Conservation (phyloP, 2,888 invertebrate species). For the Cryptosula pallasiana region DNA sequence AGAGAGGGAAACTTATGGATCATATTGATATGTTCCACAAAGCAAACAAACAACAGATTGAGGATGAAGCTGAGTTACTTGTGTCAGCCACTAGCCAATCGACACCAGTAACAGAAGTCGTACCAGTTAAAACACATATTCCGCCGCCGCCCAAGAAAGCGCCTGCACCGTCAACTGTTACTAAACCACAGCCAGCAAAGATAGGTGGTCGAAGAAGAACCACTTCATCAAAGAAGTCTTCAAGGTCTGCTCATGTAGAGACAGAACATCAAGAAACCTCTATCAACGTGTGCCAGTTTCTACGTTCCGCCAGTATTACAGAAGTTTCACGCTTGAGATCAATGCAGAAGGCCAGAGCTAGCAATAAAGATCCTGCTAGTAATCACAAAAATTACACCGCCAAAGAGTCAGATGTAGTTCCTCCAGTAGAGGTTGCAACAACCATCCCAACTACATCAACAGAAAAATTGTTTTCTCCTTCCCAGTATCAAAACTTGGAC, state of each 20-base stretch:
- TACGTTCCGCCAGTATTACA: neutral
- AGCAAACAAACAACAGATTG: neutral
- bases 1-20: conserved; percentile 24
- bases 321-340: neutral
- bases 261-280: neutral
- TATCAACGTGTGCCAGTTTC: neutral
- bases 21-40: conserved; percentile 25
- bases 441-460: too few species aligned
- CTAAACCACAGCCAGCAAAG: neutral
- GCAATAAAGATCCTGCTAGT: neutral
- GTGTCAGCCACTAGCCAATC: neutral
- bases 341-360: neutral
- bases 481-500: too few species aligned
- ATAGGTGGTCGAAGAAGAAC: neutral
- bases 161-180: neutral
- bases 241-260: neutral
- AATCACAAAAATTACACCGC: too few species aligned
- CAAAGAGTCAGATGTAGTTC: too few species aligned
- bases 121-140: neutral
- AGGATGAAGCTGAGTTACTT: conserved; percentile 10
- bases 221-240: neutral
- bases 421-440: too few species aligned
- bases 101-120: neutral
- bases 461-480: too few species aligned
- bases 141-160: neutral